Base-by-base conservation (phyloP, 2,113 vertebrate genomes). In the Genyomyrus donnyi region DNA sequence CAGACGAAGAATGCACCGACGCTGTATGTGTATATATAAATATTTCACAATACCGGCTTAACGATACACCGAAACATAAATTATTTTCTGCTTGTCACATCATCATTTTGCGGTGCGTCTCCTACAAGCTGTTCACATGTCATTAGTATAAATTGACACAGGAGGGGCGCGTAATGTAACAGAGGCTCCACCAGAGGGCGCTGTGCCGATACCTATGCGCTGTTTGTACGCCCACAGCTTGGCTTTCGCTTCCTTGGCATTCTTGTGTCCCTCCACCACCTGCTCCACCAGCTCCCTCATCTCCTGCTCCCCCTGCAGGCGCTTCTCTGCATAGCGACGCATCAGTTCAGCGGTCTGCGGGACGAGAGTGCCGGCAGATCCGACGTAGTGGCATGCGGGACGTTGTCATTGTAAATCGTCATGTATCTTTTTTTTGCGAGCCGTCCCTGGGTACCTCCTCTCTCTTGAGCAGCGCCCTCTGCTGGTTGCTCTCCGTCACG, bases 261-360 rank as follows among this genome's bases (percentile, higher is more conserved):
- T 98, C 93, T 97, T 97, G 93, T 97, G 97, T 9, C 94, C 95
- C 89, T 97, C 96, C 19, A 90, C 49, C 84, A 98, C 96, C 91
- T 97, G 97, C 85, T 96, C 95, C 90, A 97, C 97, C 92, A 97
- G 92, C 89, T 97, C 95, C 92, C 93, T 97, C 92, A 95, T 93
- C 92, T 95, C 94, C 90, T 95, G 96, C 88, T 97, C 95, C 91
- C 98, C 97, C 74, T 93, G 93, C 27, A 97, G 91, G 15, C 93
- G 94, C 91, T 94, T 95, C 93, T 97, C 91, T 0, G 95, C 95
- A 35, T 95, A 95, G 39, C 89, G 94, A 70, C 91, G 93, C 96
- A 96, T 97, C 93, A 97, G 91, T 85, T 95, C 91, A 2, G 95
- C 95, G 1, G 90, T 96, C 98, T 99, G 92, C 90, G 90, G 88